These are phyloP conservation scores for Martes flavigula DNA, from an alignment of 2,797 vertebrate genomes.

Conservation along the genomic window DNA sequence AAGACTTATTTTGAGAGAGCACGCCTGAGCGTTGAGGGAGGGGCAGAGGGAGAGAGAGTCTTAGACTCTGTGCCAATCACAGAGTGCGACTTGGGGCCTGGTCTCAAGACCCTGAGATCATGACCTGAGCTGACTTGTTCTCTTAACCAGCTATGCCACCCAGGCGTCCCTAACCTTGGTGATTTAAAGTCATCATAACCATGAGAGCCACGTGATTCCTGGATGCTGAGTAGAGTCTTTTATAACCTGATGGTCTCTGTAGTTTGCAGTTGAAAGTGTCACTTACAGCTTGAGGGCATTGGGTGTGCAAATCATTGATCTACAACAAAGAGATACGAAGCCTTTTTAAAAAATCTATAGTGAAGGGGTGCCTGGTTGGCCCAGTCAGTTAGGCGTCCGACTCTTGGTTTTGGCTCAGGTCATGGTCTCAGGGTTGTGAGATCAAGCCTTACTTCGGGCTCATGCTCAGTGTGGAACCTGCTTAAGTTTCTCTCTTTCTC, in stretches of 20 bases:
- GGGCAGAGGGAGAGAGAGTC: background rate
- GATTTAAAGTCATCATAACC: background rate
- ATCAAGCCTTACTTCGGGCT: background rate
- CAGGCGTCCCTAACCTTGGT: background rate
- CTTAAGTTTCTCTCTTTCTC: background rate
- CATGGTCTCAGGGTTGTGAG: background rate
- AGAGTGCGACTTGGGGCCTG: background rate
- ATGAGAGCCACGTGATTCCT: accelerated
- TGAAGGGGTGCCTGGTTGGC: background rate
- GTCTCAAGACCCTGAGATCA: background rate
- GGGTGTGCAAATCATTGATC: background rate
- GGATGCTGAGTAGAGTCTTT: background rate
- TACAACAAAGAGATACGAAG: background rate
- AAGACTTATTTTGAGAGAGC: background rate
- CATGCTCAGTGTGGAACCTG: background rate
- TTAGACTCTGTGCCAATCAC: background rate
- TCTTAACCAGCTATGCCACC: background rate
- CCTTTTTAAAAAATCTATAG: background rate
- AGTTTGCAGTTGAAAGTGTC: background rate
- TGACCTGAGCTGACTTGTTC: background rate
- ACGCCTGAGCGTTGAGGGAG: background rate
- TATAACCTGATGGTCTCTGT: background rate
- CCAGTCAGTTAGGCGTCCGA: background rate
- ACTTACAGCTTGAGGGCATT: background rate
- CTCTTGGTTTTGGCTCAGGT: background rate